Conservation (phyloP, 2,113 vertebrate species). For the Geococcyx californianus region DNA sequence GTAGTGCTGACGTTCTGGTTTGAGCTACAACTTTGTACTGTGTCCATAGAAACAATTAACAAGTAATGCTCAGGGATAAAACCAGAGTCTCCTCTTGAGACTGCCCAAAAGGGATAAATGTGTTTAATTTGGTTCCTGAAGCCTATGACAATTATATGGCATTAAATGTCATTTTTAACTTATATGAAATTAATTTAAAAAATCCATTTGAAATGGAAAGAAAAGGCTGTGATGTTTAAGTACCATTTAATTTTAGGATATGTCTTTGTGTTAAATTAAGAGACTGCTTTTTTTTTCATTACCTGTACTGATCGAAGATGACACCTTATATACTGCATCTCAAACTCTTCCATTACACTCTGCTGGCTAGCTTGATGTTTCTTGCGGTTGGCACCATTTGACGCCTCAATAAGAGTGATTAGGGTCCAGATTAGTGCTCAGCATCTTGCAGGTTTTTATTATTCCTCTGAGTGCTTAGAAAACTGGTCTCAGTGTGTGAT, state of each 20-base stretch:
- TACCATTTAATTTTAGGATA: background rate
- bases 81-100: background rate
- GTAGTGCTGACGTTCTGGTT: background rate
- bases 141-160: background rate
- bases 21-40: background rate
- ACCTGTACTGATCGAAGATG: background rate
- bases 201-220: background rate
- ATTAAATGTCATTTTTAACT: background rate
- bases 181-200: background rate
- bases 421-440: background rate
- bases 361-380: background rate
- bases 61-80: background rate
- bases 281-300: background rate
- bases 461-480: background rate
- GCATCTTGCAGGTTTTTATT: background rate
- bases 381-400: background rate
- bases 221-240: background rate
- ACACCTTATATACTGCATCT: background rate
- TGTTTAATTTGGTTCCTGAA: conserved; percentile 10
- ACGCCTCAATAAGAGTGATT: background rate
- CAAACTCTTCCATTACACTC: background rate
- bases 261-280: background rate
- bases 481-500: background rate
- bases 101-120: background rate
- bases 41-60: background rate